Conservation (phyloP, 2,888 invertebrate species). For the Megaustenia siamemsis region DNA sequence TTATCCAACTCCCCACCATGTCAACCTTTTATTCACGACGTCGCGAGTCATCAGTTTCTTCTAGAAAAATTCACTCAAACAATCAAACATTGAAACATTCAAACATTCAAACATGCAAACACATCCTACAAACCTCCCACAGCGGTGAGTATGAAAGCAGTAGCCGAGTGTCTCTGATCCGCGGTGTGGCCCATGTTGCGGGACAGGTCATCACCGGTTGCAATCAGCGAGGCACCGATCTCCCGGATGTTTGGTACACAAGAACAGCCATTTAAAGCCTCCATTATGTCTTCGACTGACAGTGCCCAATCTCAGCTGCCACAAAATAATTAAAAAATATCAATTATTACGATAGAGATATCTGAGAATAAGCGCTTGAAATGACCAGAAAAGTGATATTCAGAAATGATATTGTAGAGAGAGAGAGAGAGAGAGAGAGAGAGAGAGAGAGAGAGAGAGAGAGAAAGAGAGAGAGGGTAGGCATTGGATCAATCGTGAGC, state of each 20-base stretch:
- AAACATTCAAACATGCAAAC: neutral
- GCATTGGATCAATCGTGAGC: too few species aligned
- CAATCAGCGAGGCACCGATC: neutral
- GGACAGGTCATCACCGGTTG: neutral
- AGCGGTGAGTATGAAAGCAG: neutral
- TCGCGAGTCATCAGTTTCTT: neutral
- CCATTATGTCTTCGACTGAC: too few species aligned
- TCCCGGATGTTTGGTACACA: neutral
- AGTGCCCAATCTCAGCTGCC: too few species aligned
- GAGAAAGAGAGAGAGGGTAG: slow-evolving; percentile 17
- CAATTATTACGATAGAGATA: too few species aligned
- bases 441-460: slow-evolving; percentile 32
- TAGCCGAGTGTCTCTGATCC: too few species aligned
- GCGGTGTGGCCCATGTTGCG: neutral
- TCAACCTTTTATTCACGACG: neutral
- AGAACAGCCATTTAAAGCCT: neutral
- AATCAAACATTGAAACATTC: neutral
- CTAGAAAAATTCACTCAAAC: neutral
- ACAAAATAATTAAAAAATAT: too few species aligned
- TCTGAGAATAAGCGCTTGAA: too few species aligned
- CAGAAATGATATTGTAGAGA: too few species aligned
- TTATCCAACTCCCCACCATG: too few species aligned
- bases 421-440: slow-evolving; percentile 25
- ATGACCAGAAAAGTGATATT: too few species aligned
- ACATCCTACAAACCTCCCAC: neutral